A percentile compares a stretch with the other conserved stretches of the same genome.
Conservation (phyloP, 2,113 vertebrate genomes). For the Oncorhynchus tshawytscha region DNA sequence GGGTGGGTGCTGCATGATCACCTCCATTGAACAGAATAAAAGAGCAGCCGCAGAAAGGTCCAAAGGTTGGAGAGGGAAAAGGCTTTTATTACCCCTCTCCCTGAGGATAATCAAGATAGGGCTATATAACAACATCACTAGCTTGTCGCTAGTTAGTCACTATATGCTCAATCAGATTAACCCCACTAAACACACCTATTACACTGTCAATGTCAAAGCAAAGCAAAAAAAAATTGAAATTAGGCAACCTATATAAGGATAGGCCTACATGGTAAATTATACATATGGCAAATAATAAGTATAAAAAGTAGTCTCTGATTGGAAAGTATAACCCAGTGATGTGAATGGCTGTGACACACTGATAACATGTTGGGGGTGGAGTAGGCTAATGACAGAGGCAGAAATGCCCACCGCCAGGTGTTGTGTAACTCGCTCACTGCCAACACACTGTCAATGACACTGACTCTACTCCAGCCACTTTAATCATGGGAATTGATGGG, state of each 20-base stretch:
- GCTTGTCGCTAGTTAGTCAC: constrained; percentile 18
- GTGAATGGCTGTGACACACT: background rate
- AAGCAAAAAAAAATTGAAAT: too few species aligned
- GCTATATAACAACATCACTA: constrained; percentile 43
- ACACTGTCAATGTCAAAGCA: too few species aligned
- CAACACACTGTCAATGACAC: too few species aligned
- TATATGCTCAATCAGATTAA: background rate
- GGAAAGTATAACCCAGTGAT: background rate
- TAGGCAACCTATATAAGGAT: too few species aligned
- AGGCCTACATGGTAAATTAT: too few species aligned
- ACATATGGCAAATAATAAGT: too few species aligned
- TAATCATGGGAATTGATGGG: too few species aligned
- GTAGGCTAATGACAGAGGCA: background rate
- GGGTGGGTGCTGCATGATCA: constrained; percentile 6
- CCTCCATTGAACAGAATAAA: constrained; percentile 1
- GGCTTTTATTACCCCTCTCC: constrained; percentile 47
- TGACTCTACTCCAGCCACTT: too few species aligned
- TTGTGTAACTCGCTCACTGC: constrained; percentile 48
- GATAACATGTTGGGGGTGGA: constrained; percentile 2
- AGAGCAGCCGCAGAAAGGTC: constrained; percentile 43
- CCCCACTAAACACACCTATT: too few species aligned
- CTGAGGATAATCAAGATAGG: constrained; percentile 33
- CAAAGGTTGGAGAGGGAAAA: constrained; percentile 54
- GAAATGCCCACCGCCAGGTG: background rate
- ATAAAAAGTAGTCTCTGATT: background rate